Conservation (phyloP, 23 tunicate genomes). For the Halocynthia roretzi region DNA sequence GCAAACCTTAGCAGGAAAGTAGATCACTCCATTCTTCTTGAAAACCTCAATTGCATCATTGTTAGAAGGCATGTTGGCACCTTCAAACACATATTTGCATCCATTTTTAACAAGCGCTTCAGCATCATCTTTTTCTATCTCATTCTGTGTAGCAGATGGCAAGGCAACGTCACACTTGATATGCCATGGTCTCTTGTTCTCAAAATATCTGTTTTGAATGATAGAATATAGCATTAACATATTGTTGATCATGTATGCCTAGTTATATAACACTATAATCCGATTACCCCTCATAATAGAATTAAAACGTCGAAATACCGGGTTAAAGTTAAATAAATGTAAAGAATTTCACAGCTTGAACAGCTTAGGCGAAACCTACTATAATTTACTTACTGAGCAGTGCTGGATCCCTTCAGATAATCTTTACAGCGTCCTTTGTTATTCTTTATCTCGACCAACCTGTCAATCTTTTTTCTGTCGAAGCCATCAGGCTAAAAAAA, state of each 20-base stretch:
- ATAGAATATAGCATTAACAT: too few relatives aligned
- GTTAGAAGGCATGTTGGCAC: constrained; percentile 99
- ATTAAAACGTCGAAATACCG: not conserved
- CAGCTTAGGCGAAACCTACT: too few relatives aligned
- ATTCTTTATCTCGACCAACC: constrained; percentile 71
- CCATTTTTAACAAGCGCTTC: constrained; percentile 51
- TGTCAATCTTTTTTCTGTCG: constrained; percentile 47
- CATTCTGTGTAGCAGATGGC: constrained; percentile 97
- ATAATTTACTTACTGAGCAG: constrained; percentile 71
- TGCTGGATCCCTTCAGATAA: constrained; percentile 46
- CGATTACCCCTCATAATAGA: too few relatives aligned
- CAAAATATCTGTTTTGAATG: constrained; percentile 44
- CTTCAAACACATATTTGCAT: constrained; percentile 96
- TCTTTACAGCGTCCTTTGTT: constrained; percentile 84
- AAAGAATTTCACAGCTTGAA: too few relatives aligned
- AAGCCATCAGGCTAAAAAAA: constrained; percentile 70
- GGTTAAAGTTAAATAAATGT: not conserved
- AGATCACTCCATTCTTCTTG: constrained; percentile 59
- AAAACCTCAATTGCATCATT: constrained; percentile 93
- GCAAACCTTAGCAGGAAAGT: constrained; percentile 95
- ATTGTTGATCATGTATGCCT: too few relatives aligned
- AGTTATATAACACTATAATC: too few relatives aligned
- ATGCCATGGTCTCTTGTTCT: constrained; percentile 91
- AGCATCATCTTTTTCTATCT: constrained; percentile 73
- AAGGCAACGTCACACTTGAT: constrained; percentile 87